Evolutionary conservation across 2,888 invertebrate species (phyloP).

Genomic region (Charanyca ferruginea): DNA sequence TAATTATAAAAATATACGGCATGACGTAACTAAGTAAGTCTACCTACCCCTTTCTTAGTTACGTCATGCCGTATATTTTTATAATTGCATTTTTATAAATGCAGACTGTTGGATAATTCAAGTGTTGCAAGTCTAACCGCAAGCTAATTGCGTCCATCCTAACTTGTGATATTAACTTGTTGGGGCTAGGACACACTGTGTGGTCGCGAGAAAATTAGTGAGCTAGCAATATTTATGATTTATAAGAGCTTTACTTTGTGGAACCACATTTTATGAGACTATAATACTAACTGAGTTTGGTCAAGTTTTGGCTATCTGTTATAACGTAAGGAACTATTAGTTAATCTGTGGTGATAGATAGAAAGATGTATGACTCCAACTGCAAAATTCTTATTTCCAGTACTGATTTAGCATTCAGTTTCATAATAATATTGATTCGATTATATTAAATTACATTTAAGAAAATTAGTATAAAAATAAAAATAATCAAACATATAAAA

Average conservation of each 20-base stretch:
- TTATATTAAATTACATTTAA: too few species aligned
- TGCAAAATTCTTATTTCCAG: too few species aligned
- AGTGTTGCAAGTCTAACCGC: conserved; percentile 84
- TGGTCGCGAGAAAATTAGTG: neutral
- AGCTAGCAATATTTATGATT: neutral
- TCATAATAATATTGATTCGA: too few species aligned
- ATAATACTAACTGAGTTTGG: neutral
- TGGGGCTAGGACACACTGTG: conserved; percentile 62
- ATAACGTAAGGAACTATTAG: neutral
- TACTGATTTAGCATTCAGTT: too few species aligned
- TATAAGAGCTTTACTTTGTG: neutral
- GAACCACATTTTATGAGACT: neutral
- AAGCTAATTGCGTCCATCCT: conserved; percentile 88
- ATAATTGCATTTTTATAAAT: too few species aligned
- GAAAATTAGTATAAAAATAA: too few species aligned
- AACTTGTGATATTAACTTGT: conserved; percentile 80
- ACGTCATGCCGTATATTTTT: too few species aligned
- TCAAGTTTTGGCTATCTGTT: neutral
- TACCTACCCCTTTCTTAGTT: too few species aligned
- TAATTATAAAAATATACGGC: conserved; percentile 50
- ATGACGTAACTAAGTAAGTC: conserved; percentile 63
- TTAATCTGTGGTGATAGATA: neutral
- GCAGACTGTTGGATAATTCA: conserved; percentile 73
- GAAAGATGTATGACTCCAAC: too few species aligned
- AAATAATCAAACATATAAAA: too few species aligned